Base-by-base conservation (phyloP, 2,113 vertebrate species). In the Embiotoca jacksoni region DNA sequence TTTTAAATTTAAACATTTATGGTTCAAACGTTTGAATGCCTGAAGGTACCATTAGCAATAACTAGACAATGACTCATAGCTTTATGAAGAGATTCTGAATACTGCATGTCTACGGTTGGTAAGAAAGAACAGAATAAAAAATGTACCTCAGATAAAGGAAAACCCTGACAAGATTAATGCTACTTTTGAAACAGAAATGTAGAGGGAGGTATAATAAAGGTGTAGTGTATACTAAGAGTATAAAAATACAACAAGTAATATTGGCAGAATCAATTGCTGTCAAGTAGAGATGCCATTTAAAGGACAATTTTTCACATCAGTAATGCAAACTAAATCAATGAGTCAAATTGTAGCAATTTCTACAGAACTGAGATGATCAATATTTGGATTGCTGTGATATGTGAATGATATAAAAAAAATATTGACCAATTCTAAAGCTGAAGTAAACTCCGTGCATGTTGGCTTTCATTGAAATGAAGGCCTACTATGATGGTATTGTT, bases 61-160 rank as follows among this genome's bases (percentile, higher is more conserved):
- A 76, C 55, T 62, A 77, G 52, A 81, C 78, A 79, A 63, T 73
- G 77, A 80, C 59, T 86, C 81, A 57, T 68, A 61, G 59, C 68
- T 70, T 72, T 50, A 33, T 74, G 74, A 84, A 55, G 57, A 66
- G 37, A 82, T 41, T 75, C 5, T 61, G 69, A 72, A 83, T 49
- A 59, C 41, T 44, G 72, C 39, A 60, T 65, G 54, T 66, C 47
- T 61, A 46, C 5, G 53, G 46, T 41, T 4, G 1, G 7, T n/a
- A 13, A 41, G 58, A 63, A 30, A 83, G 32, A 80, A 23, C 23
- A 23, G 23, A 13, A 59, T 44, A 49, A 53, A 3, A 44, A 41
- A 10, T 32, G 30, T 30, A 32, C 8, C 35, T 46, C 47, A 52
- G 66, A 46, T 33, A 56, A 82, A 35, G n/a, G 30, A 37, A n/a